phyloP scores from a whole-genome alignment of 2,113 vertebrate species.

The Microtus richardsoni region DNA sequence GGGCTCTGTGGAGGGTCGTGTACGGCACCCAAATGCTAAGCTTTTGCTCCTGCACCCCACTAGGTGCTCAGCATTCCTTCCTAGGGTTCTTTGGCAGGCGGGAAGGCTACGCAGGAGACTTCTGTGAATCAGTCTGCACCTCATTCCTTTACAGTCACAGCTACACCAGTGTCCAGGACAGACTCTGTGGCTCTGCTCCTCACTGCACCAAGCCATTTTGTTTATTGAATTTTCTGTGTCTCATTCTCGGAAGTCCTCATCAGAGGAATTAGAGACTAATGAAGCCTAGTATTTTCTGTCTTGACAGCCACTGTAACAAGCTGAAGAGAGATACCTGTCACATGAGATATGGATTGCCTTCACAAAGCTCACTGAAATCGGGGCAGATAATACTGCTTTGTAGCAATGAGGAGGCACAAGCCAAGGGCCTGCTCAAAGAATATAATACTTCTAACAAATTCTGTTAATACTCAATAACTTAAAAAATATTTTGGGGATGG shows the following conservation, averaged over 20 bases:
- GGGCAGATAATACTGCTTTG: not conserved
- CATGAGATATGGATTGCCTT: not conserved
- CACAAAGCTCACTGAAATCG: not conserved
- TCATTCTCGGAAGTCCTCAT: conserved; percentile 23
- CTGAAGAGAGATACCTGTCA: conserved; percentile 38
- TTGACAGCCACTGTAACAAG: not conserved
- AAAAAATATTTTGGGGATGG: not conserved
- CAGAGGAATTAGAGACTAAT: conserved; percentile 12
- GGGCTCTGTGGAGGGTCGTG: not conserved
- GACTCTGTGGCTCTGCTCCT: not conserved
- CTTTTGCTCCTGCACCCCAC: not conserved
- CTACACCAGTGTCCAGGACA: not conserved
- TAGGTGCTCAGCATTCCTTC: not conserved
- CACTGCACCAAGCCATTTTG: not conserved
- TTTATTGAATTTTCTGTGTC: not conserved
- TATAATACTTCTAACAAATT: conserved; percentile 43
- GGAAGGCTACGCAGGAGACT: not conserved
- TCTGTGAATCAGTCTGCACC: not conserved
- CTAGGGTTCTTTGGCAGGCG: not conserved
- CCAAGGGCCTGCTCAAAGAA: conserved; percentile 45
- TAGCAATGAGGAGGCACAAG: not conserved
- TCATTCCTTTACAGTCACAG: conserved; percentile 8
- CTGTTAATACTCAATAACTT: conserved; percentile 59
- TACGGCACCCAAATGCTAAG: not conserved
- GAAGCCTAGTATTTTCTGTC: conserved; percentile 43